These are phyloP conservation scores for Varanus salvator DNA, from an alignment of 2,113 vertebrate species.

Conservation along the genomic window DNA sequence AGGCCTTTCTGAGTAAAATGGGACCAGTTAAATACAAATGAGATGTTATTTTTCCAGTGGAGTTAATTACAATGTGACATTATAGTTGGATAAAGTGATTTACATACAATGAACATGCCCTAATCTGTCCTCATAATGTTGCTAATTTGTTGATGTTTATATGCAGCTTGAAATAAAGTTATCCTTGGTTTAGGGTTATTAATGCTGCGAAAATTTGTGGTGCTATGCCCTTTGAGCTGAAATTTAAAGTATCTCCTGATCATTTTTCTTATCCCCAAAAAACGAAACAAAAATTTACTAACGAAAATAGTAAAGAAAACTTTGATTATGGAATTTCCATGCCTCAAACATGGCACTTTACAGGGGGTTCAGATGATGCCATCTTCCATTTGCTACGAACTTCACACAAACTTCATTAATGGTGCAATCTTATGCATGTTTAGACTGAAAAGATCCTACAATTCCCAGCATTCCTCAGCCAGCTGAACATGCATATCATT, in stretches of 20 bases:
- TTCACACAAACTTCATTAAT: too few species aligned
- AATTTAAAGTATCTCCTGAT: conserved; percentile 8
- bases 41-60: conserved; percentile 33
- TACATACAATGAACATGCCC: conserved; percentile 46
- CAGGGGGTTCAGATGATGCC: too few species aligned
- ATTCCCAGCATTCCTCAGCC: too few species aligned
- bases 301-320: background rate
- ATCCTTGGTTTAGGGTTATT: background rate
- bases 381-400: too few species aligned
- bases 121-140: conserved; percentile 32
- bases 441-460: too few species aligned
- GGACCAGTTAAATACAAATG: conserved; percentile 64
- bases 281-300: background rate
- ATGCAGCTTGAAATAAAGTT: conserved; percentile 29
- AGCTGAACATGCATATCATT: too few species aligned
- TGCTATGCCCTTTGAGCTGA: background rate
- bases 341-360: too few species aligned
- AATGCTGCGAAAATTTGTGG: conserved; percentile 20
- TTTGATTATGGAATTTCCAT: background rate
- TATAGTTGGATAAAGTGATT: conserved; percentile 57
- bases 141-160: conserved; percentile 46
- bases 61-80: conserved; percentile 52
- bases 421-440: too few species aligned
- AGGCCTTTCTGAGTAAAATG: conserved; percentile 55
- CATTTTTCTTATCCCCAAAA: background rate